Evolutionary conservation across 2,888 invertebrate species (phyloP).

Genomic region (Cephus spinipes): DNA sequence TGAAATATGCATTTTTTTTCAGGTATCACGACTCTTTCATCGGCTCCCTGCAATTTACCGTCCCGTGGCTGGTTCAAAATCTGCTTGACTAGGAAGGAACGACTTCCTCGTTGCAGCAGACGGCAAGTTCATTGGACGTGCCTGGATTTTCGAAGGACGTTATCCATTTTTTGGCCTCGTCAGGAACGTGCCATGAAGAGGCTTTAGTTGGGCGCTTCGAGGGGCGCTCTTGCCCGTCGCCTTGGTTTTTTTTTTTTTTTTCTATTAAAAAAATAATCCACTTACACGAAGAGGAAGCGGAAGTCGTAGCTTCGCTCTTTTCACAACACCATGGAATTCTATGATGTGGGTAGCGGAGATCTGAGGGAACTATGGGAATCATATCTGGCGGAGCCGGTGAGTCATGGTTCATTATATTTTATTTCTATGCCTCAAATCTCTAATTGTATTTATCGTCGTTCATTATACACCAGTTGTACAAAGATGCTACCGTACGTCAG

Average conservation of each 20-base stretch:
- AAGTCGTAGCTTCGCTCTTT: slow-evolving; percentile 1
- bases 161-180: not conserved
- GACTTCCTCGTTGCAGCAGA: not conserved
- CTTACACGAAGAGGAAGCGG: not conserved
- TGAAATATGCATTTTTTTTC: not conserved
- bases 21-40: not conserved
- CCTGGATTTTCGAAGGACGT: not conserved
- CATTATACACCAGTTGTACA: not conserved
- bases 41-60: not conserved
- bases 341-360: slow-evolving; percentile 80
- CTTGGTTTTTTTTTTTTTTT: too few relatives aligned
- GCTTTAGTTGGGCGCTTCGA: not conserved
- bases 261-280: too few relatives aligned
- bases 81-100: not conserved
- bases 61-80: not conserved
- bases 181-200: not conserved
- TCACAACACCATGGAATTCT: slow-evolving; percentile 68
- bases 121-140: not conserved
- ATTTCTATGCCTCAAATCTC: slow-evolving; percentile 19
- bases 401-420: slow-evolving; percentile 55
- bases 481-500: not conserved
- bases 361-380: slow-evolving; percentile 86
- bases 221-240: not conserved
- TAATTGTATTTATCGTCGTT: not conserved
- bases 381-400: slow-evolving; percentile 83